Base-by-base conservation (phyloP, 2,113 vertebrate genomes). In the Eurystomus gularis region DNA sequence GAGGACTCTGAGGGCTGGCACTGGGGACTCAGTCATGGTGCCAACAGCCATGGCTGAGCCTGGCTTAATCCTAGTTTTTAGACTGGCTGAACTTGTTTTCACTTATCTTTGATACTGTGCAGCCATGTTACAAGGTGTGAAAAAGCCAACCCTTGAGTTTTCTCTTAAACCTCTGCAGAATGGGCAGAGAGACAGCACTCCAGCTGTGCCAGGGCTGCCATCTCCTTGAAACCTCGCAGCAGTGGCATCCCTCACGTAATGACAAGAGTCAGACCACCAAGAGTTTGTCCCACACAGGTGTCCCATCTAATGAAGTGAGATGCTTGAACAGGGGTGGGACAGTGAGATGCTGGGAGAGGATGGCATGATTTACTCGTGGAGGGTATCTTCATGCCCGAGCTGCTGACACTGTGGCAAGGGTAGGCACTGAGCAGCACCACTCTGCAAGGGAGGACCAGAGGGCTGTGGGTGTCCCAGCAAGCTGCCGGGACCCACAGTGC, bases 41-140 rank as follows among this genome's bases (percentile, higher is more conserved):
- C 35, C 66, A 91, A 42, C 17, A 62, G 33, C 60, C 46, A 18
- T 17, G 26, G 55, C 60, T 73, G 28, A 75, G 46, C 77, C 64
- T 66, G 51, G 42, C 46, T 86, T 93, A 91, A 91, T 94, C 84
- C 64, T 37, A 37, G 51, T 18, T 54, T 92, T 83, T 21, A 82
- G 77, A 17, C 70, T 54, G 65, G 48, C 62, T 87, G 14, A 79
- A 62, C 39, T 89, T 71, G 65, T 66, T 94, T 60, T 28, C 23
- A 17, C 44, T 80, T 39, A 4, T 26, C 37, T 79, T 26, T 82
- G 71, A 11, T 66, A 18, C 0, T 51, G 28, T 37, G 33, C 46
- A 68, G 42, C 60, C 1, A 1, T 37, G 57, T 76, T 71, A 54
- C 24, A 52, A 1, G 3, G 39, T 3, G 1, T 29, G 44, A 80